Base-by-base conservation (phyloP, 2,797 vertebrate species). In the Octomys mimax region DNA sequence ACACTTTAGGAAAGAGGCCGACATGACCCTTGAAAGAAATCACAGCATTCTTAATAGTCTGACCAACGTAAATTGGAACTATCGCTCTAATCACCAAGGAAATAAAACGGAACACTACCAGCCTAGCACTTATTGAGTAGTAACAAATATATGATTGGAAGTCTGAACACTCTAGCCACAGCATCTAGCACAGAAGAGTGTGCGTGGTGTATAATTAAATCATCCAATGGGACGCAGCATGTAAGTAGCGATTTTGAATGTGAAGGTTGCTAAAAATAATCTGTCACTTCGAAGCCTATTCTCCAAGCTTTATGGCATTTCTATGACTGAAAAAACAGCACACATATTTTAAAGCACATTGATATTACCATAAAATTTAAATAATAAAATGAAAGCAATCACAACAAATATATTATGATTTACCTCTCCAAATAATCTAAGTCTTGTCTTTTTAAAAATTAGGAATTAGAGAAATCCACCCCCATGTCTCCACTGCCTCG, bases 191-290 rank as follows among this genome's bases (percentile, higher is more conserved):
- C 14, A 70, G 28, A 75, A 86, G 70, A 88, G 8, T 62, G n/a
- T 68, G 16, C 59, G 90, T 3, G 16, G 5, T 49, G 7, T 64
- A 2, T 86, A 54, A 70, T 86, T 57, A 49, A 64, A 80, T 92
- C 77, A 19, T 31, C 42, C 28, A 71, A 18, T 78, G 19, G n/a
- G 26, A 75, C 11, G 59, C 46, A 92, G 62, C 6, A 75, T 88
- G 1, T 22, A 88, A 62, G 59, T 64, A 94, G 42, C 42, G 75
- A 87, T 87, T 94, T 71, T 81, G 59, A 64, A 70, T 75, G 73
- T 87, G 36, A 89, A 89, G 24, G 6, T 21, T 81, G 28, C 22
- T 54, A 21, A 52, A 70, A 71, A 70, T 5, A 92, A 31, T 5
- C 18, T 73, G 42, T 73, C 18, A 54, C 14, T 68, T 79, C n/a